Conservation (phyloP, 2,888 invertebrate species). For the Odontomyia ornata region DNA sequence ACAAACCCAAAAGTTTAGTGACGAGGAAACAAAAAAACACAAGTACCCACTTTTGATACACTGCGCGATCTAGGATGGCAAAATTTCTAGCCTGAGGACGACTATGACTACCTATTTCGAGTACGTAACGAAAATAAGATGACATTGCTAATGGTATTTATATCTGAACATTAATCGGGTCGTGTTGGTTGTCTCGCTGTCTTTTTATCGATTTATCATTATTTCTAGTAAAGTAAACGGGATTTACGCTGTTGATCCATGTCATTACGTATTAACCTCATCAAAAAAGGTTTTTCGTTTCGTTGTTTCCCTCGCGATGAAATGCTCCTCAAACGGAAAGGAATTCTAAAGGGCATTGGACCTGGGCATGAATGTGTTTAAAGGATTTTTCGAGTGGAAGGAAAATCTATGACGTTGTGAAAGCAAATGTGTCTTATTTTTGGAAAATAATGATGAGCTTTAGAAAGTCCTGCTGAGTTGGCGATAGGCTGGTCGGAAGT, state of each 20-base stretch:
- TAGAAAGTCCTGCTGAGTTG: too few relatives aligned
- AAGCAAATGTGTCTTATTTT: background rate
- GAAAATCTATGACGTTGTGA: constrained; percentile 3
- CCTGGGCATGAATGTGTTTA: background rate
- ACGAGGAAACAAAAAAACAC: background rate
- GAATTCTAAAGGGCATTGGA: background rate
- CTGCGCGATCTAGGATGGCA: too few relatives aligned
- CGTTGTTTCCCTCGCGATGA: background rate
- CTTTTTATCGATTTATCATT: constrained; percentile 48
- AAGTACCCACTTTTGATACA: background rate
- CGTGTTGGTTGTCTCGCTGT: constrained; percentile 30
- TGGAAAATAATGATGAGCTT: too few relatives aligned
- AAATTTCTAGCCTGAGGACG: background rate
- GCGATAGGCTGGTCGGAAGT: too few relatives aligned
- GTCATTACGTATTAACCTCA: constrained; percentile 18
- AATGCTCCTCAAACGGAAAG: background rate
- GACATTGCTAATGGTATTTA: constrained; percentile 32
- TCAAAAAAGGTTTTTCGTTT: background rate
- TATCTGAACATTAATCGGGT: constrained; percentile 46
- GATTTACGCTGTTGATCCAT: constrained; percentile 38
- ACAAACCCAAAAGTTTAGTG: constrained; percentile 4
- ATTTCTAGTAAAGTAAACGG: constrained; percentile 47
- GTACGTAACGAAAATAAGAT: background rate
- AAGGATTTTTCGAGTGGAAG: background rate
- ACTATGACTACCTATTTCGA: background rate